Percentiles rank a stretch among this genome's conserved stretches.
Evolutionary conservation across 2,797 vertebrate species (phyloP).

Genomic region (Brotula barbata): DNA sequence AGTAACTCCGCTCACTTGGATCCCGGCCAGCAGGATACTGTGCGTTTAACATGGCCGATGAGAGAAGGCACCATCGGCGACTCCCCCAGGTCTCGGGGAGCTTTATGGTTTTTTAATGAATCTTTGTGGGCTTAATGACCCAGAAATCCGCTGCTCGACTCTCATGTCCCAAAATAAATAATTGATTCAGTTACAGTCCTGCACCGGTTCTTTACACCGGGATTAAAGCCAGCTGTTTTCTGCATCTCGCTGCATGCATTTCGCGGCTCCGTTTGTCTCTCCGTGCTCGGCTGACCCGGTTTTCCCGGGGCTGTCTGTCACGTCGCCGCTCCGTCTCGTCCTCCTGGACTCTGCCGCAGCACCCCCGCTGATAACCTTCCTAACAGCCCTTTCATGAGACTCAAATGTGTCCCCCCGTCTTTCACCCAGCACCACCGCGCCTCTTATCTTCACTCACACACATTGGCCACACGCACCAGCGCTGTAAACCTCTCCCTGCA

Average conservation of each 20-base stretch:
- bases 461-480: conserved; percentile 68
- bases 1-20: conserved; percentile 54
- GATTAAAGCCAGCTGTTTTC: conserved; percentile 55
- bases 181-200: conserved; percentile 62
- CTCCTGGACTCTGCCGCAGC: conserved; percentile 47
- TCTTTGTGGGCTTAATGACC: conserved; percentile 62
- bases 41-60: conserved; percentile 62
- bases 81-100: conserved; percentile 43
- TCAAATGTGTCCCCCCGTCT: conserved; percentile 58
- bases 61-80: conserved; percentile 41
- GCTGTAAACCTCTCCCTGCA: conserved; percentile 30
- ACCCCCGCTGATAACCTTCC: conserved; percentile 70
- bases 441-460: conserved; percentile 78
- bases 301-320: conserved; percentile 31
- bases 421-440: conserved; percentile 51
- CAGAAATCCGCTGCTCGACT: conserved; percentile 57
- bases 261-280: conserved; percentile 12
- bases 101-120: conserved; percentile 73
- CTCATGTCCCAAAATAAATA: conserved; percentile 68
- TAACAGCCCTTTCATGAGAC: conserved; percentile 69
- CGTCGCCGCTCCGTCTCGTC: conserved; percentile 35
- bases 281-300: conserved; percentile 37
- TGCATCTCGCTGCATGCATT: conserved; percentile 9
- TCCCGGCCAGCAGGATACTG: conserved; percentile 40
- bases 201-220: conserved; percentile 21